Conservation (phyloP, 2,113 vertebrate genomes). For the Arenaria interpres region DNA sequence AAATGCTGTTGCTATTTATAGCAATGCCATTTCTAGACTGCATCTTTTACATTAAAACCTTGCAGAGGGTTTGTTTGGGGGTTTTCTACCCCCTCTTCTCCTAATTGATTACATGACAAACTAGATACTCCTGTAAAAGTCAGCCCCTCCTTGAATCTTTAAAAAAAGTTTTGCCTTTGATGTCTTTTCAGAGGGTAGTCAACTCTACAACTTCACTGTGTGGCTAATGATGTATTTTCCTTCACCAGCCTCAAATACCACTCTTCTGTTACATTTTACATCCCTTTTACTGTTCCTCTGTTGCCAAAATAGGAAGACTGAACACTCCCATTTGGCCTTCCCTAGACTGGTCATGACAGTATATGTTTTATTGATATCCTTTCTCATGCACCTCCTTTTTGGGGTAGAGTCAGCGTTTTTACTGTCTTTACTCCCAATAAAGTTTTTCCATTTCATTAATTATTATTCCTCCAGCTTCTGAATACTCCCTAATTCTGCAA, state of each 20-base stretch:
- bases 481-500: background rate
- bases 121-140: background rate
- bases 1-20: background rate
- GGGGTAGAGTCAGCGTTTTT: background rate
- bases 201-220: background rate
- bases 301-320: background rate
- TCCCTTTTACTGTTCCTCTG: background rate
- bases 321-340: background rate
- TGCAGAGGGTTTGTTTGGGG: background rate
- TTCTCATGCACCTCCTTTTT: background rate
- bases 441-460: background rate
- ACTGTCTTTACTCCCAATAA: background rate
- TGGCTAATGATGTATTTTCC: background rate
- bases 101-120: background rate
- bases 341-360: background rate
- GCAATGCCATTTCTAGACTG: background rate
- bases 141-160: background rate
- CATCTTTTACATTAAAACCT: background rate
- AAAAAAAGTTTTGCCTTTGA: background rate
- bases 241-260: background rate
- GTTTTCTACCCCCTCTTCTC: no score
- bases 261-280: background rate
- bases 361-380: background rate
- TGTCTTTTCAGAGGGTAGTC: background rate
- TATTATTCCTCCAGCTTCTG: background rate